Percentiles rank a stretch among this genome's conserved stretches.
Conservation (phyloP, 2,113 vertebrate genomes). For the Albula goreensis region DNA sequence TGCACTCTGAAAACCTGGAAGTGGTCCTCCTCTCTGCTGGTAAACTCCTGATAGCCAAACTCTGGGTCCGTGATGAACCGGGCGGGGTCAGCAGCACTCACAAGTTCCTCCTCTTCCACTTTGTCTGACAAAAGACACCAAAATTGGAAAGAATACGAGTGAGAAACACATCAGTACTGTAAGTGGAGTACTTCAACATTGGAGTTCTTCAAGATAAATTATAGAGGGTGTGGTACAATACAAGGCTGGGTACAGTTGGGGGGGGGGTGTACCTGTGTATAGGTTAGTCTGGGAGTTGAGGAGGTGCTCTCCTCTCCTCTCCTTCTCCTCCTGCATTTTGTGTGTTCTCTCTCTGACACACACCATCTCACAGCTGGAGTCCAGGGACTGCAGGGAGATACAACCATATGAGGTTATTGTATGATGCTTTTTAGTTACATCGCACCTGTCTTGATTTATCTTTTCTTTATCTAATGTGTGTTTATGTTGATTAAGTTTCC, state of each 20-base stretch:
- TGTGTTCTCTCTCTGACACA: constrained; percentile 75
- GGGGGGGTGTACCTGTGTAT: constrained; percentile 56
- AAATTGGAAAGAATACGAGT: too few species aligned
- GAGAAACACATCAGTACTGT: constrained; percentile 21
- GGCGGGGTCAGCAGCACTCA: constrained; percentile 71
- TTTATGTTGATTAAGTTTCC: too few species aligned
- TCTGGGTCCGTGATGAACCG: constrained; percentile 81
- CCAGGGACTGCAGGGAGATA: constrained; percentile 69
- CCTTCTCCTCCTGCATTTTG: constrained; percentile 74
- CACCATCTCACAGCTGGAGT: constrained; percentile 77
- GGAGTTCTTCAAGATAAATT: too few species aligned
- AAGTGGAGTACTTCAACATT: too few species aligned
- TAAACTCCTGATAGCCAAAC: constrained; percentile 85
- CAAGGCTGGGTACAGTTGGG: too few species aligned
- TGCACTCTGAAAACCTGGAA: constrained; percentile 84
- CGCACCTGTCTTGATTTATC: too few species aligned
- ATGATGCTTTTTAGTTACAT: too few species aligned
- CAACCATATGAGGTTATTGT: too few species aligned
- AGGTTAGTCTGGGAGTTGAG: constrained; percentile 62
- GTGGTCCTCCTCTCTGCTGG: constrained; percentile 76
- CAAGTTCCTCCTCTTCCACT: constrained; percentile 67
- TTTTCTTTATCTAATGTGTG: too few species aligned
- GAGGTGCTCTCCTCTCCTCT: constrained; percentile 70
- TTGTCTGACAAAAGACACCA: constrained; percentile 54
- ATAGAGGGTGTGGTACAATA: too few species aligned